These are phyloP conservation scores for Poeciliopsis paucimaculata DNA, from an alignment of 2,797 vertebrate species.

Conservation along the genomic window DNA sequence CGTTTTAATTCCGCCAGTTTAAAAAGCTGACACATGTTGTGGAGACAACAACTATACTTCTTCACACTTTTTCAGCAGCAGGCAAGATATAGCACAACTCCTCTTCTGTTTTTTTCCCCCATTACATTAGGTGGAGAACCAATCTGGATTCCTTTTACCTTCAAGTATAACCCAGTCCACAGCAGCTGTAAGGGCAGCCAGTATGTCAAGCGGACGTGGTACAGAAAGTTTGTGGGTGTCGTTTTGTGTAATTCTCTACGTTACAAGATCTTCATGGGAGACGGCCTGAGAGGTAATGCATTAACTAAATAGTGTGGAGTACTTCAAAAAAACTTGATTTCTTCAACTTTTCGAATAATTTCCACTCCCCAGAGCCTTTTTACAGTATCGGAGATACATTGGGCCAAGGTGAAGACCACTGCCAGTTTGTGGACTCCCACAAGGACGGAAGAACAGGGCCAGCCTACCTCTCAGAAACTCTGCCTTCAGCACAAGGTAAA, in stretches of 20 bases:
- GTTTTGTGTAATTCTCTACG: constrained; percentile 96
- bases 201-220: constrained; percentile 97
- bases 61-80: not conserved
- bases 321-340: not conserved
- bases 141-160: constrained; percentile 95
- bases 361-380: constrained; percentile 85
- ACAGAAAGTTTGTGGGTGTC: constrained; percentile 96
- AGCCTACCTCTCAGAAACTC: constrained; percentile 81
- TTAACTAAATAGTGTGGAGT: not conserved
- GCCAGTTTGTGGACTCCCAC: constrained; percentile 98
- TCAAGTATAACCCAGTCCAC: constrained; percentile 89
- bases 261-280: constrained; percentile 99
- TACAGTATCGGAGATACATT: constrained; percentile 94
- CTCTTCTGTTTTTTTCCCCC: not conserved
- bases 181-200: constrained; percentile 94
- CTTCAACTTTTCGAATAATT: not conserved
- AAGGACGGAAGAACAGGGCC: constrained; percentile 94
- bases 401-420: constrained; percentile 96
- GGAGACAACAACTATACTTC: not conserved
- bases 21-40: not conserved
- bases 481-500: constrained; percentile 91
- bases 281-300: constrained; percentile 89
- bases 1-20: not conserved
- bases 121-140: constrained; percentile 90
- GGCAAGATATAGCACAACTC: not conserved